Evolutionary conservation across 2,113 vertebrate species (phyloP), one percentile per base, ranked within the genome.

Genomic region (Aleadryas rufinucha): DNA sequence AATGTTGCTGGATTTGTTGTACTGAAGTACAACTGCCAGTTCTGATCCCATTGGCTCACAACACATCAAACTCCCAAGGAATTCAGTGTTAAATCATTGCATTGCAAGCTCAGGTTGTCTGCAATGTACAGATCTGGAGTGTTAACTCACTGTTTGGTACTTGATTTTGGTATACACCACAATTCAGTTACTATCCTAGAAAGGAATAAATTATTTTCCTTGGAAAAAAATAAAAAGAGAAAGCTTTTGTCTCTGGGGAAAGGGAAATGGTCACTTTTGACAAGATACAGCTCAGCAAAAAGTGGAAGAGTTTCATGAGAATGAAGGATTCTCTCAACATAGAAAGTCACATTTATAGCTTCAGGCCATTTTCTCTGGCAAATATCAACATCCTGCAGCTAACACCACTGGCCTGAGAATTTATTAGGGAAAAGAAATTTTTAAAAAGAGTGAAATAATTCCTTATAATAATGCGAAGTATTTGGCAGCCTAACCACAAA

Each of bases 181-280:
- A 35, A 11, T 41, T 76, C 8, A 20, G 53, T 24, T 47, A 30
- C 30, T 75, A 18, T 31, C 52, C 74, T 16, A 76, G 45, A 33
- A 63, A 75, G 21, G 3, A 65, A 50, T 44, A 12, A 3, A 39
- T 65, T 35, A 3, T 83, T 54, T 76, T 47, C 9, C 11, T 27
- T 18, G 1, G 1, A 10, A 6, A 11, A 35, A 3, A 12, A 49
- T 12, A 12, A 23, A 52, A 23, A 4, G 7, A 8, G 0, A 7
- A 54, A 16, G 10, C 21, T 65, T 79, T 70, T 49, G 0, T 66
- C 45, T 89, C 35, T 28, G 7, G 44, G 33, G 42, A 86, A 83
- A 80, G 39, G 35, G 21, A 49, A 88, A 56, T 3, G 2, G 42
- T 42, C 19, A 23, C 66, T 87, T 92, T 77, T 78, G 47, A 74